These are phyloP conservation scores for Myodes glareolus DNA, from an alignment of 2,113 vertebrate genomes.

Conservation along the genomic window DNA sequence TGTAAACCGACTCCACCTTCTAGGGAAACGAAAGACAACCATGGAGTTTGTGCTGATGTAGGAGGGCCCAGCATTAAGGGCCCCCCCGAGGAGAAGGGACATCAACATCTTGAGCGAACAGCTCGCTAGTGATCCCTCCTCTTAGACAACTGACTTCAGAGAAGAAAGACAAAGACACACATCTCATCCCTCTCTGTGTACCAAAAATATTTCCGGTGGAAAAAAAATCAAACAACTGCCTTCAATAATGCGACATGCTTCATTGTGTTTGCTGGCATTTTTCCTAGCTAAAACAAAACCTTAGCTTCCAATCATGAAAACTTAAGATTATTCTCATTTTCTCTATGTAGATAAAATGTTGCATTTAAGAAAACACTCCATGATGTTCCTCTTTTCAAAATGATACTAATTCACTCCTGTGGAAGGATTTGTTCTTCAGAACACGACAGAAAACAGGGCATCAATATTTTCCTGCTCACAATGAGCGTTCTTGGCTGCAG, in stretches of 20 bases:
- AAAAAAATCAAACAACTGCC: constrained; percentile 58
- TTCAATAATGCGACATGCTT: not conserved
- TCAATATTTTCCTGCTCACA: not conserved
- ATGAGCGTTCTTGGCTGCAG: not conserved
- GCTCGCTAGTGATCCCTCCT: constrained; percentile 28
- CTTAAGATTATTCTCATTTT: not conserved
- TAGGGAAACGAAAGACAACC: constrained; percentile 88
- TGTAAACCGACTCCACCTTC: constrained; percentile 89
- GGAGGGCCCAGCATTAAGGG: constrained; percentile 72
- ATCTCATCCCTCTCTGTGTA: not conserved
- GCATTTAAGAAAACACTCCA: constrained; percentile 14
- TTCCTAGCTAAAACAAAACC: constrained; percentile 38
- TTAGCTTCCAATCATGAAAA: not conserved
- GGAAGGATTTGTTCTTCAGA: constrained; percentile 39
- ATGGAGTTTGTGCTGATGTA: constrained; percentile 81
- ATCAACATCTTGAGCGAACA: constrained; percentile 64
- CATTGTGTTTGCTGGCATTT: constrained; percentile 23
- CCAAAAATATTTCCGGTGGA: not conserved
- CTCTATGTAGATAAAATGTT: not conserved
- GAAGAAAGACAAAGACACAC: not conserved
- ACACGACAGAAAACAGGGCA: not conserved
- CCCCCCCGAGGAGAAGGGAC: constrained; percentile 71
- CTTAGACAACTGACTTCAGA: constrained; percentile 26
- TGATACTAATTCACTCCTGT: not conserved
- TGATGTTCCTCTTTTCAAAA: not conserved